Base-by-base conservation (phyloP, 2,888 invertebrate species). In the Dusona sp. region DNA sequence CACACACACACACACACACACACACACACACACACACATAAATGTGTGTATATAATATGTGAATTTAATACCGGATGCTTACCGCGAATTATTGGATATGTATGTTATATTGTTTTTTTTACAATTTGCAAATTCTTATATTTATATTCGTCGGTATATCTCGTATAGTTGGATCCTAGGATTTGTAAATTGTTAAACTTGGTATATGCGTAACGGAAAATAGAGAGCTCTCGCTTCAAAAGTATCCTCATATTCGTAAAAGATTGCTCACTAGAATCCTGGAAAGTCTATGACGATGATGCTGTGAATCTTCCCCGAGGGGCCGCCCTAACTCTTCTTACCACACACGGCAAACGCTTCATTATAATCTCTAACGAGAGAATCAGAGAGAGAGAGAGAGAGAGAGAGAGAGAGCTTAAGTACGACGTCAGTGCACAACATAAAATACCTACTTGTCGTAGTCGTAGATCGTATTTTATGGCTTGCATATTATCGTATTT, bases 291-390 rank as follows among this genome's bases (percentile, higher is more conserved):
- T 57, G 38, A 73, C 57, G 54, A 57, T 54, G 54, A 73, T 72
- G 42, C 54, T 74, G 51, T 73, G 74, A 82, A 74, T 68, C 68
- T 81, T 57, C 68, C 78, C 74, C 25, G 22, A 42, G 68, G 81
- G 78, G 73, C 48, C 7, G 51, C 51, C 51, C 81, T 78, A 54
- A 73, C 57, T 74, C 73, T 80, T 80, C 75, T 85, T 70, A 73
- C 82, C 38, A 57, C 77, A 68, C 80, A 64, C 22, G 45, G 16
- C 48, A 36, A 25, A 25, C 64, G 67, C 73, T 78, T 85, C 73
- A 78, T 81, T 81, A 51, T 78, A 67, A 61, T 45, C 73, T 82
- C 74, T 85, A 85, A 85, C 85, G 81, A 85, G 79, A 68, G 54
- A 68, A 22, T 61, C 61, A 36, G 54, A 2, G 13, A 48, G 61